Conservation (phyloP, 2,888 invertebrate genomes). For the Macrophya alboannulata region DNA sequence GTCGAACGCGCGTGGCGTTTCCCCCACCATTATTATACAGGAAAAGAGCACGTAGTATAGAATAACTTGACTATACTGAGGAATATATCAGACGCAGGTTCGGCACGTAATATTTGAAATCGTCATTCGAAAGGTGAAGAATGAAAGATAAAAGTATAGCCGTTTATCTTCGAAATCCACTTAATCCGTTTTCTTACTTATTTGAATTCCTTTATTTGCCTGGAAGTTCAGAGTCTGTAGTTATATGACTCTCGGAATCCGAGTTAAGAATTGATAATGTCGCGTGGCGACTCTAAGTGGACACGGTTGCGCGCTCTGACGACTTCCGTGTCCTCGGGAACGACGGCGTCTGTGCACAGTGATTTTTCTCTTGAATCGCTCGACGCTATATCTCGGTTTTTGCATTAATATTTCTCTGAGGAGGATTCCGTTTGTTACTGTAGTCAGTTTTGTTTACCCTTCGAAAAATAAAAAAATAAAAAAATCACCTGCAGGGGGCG, state of each 20-base stretch:
- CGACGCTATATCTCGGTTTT: not conserved
- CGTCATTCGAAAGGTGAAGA: not conserved
- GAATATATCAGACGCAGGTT: not conserved
- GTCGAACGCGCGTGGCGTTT: conserved; percentile 51
- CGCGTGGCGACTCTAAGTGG: conserved; percentile 71
- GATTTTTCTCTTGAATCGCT: not conserved
- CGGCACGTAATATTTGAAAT: not conserved
- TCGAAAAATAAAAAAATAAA: not conserved
- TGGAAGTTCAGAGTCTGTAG: not conserved
- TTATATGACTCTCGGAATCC: not conserved
- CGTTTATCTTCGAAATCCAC: not conserved
- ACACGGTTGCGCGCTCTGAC: conserved; percentile 66
- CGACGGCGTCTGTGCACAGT: not conserved
- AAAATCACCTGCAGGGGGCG: not conserved
- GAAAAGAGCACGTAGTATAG: not conserved
- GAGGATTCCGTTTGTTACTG: not conserved
- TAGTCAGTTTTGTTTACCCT: not conserved
- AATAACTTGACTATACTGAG: not conserved
- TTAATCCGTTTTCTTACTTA: not conserved
- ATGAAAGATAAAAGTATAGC: not conserved
- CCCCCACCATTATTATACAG: conserved; percentile 6
- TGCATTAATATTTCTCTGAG: not conserved
- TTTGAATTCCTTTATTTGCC: not conserved
- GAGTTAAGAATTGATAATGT: conserved; percentile 59
- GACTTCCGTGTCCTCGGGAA: conserved; percentile 63